Base-by-base conservation (phyloP, 2,888 invertebrate species). In the Abrostola tripartita region DNA sequence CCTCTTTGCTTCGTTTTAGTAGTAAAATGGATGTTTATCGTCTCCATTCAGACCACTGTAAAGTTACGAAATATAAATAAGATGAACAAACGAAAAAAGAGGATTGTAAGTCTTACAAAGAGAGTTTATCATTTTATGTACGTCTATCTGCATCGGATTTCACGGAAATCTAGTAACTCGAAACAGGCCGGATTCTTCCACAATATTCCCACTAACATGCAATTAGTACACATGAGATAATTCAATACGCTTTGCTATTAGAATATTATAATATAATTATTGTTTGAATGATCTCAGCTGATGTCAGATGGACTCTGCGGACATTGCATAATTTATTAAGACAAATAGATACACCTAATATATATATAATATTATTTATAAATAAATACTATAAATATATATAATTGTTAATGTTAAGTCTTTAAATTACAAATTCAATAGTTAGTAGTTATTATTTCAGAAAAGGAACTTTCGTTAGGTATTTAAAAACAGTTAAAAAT, bases 401-500 rank as follows among this genome's bases (percentile, higher is more conserved):
- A 47, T 42, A 55, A 9, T 37, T 35, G 41, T 55, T 52, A 64
- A 38, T 55, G 38, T 37, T 47, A 54, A 65, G 55, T 70, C 47
- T 63, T 61, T 37, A 41, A 52, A 7, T 37, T 24, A 24, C 37
- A 49, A 44, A 52, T 50, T 50, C 61, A 53, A 61, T 58, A 62
- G 53, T 53, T 51, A 56, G 41, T 65, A 65, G 51, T 61, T 65
- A 54, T 51, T 9, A 54, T 65, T 44, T 65, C 12, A 67, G 60
- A 66, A 83, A 83, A 83, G 79, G 81, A 83, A 79, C 81, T 83
- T 77, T 81, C 66, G 70, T 79, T 74, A 53, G 53, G 44, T 47
- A 68, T 35, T 35, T 24, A 35, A 68, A 63, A 68, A 68, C 41
- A 40, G 63, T 52, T 42, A 24, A 4, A 24, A 24, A 24, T 24